Conservation (phyloP, 2,888 invertebrate genomes). For the Elegia similella region DNA sequence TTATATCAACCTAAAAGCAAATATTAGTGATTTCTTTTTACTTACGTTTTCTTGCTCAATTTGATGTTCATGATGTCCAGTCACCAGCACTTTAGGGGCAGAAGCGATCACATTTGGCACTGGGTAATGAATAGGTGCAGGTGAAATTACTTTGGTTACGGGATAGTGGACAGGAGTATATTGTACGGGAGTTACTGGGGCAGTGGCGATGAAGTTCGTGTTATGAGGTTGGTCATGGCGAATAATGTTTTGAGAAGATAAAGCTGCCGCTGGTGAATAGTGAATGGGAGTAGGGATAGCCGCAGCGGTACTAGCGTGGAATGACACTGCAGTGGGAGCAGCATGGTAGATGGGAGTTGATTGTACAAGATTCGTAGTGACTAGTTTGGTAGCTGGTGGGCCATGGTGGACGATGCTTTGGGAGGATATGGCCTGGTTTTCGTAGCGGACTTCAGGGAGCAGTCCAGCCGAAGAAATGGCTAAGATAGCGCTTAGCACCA, state of each 20-base stretch:
- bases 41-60: constrained; percentile 57
- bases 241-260: constrained; percentile 60
- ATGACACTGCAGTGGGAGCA: constrained; percentile 30
- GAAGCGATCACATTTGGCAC: constrained; percentile 48
- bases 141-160: constrained; percentile 35
- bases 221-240: constrained; percentile 53
- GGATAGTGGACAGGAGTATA: constrained; percentile 22
- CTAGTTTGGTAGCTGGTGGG: constrained; percentile 22
- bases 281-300: constrained; percentile 43
- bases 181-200: constrained; percentile 33
- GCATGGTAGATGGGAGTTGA: constrained; percentile 36
- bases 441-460: constrained; percentile 55
- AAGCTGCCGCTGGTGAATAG: constrained; percentile 62
- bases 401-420: constrained; percentile 60
- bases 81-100: constrained; percentile 41
- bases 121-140: constrained; percentile 25
- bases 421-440: constrained; percentile 55
- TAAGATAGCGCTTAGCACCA: constrained; percentile 60
- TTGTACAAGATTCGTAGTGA: constrained; percentile 29
- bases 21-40: constrained; percentile 18
- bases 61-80: constrained; percentile 43
- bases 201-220: constrained; percentile 28
- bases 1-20: too few relatives aligned
- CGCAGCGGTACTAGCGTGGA: constrained; percentile 24
- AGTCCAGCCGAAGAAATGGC: constrained; percentile 65